These are phyloP conservation scores for Podarcis lilfordi DNA, from an alignment of 2,797 vertebrate genomes.

Conservation along the genomic window DNA sequence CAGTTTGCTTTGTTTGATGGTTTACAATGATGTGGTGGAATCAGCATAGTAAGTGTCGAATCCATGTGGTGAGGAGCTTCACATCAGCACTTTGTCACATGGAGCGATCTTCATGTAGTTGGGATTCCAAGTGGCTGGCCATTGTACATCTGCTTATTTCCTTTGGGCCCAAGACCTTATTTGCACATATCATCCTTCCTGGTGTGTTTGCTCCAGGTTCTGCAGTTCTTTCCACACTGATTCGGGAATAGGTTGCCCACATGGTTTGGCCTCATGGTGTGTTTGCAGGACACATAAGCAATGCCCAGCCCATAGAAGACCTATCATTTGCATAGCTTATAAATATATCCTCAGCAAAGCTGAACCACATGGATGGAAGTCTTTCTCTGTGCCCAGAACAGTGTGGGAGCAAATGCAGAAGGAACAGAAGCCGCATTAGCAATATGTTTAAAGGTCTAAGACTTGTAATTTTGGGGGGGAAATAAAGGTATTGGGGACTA, in stretches of 20 bases:
- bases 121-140: background rate
- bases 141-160: background rate
- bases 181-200: background rate
- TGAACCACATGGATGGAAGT: background rate
- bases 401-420: background rate
- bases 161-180: background rate
- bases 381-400: background rate
- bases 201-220: background rate
- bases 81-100: background rate
- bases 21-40: background rate
- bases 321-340: constrained; percentile 4
- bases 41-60: background rate
- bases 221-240: background rate
- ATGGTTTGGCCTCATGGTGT: background rate
- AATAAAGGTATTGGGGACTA: background rate
- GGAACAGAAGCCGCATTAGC: background rate
- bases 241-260: background rate
- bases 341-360: background rate
- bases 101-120: background rate
- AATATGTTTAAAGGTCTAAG: background rate
- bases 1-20: background rate
- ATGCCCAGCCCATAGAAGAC: background rate
- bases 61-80: background rate
- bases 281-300: background rate
- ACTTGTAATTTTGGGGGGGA: background rate